Base-by-base conservation (phyloP, 2,888 invertebrate genomes). In the Papilio gigon region DNA sequence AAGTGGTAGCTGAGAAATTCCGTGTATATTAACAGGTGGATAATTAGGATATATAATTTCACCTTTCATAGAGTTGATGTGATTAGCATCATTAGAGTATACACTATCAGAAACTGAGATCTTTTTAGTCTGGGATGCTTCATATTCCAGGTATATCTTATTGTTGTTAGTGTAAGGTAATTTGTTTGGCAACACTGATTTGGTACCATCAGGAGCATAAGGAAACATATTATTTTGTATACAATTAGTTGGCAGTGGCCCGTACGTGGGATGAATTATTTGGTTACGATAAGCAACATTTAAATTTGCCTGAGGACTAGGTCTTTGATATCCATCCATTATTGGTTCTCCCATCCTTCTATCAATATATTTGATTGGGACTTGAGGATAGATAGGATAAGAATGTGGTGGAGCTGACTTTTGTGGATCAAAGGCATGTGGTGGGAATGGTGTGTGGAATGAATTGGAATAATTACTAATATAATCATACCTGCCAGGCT, bases 401-500 rank as follows among this genome's bases (percentile, higher is more conserved):
- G 84, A 81, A 70, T 88, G 88, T 68, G 84, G 74, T 37, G 85
- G 82, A 64, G 85, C 73, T 73, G 86, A 67, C 75, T 89, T 90
- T 70, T 84, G 86, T 69, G 88, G 74, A 66, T 90, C 89, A 87
- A 87, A 90, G 79, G 89, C 89, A 74, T 87, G 86, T 66, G 86
- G 70, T 40, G 84, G 73, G 73, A 83, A 84, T 53, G 85, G 76
- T 67, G 88, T 84, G 75, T 89, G 88, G 75, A 86, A 89, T 74
- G 87, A 80, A 76, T 82, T 87, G 70, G 86, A 72, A 79, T 87
- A 90, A 80, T 89, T 90, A 82, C 77, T 77, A 75, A 88, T 77
- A 84, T 89, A 91, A 72, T 92, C 91, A 89, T 91, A 92, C 88
- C 92, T 89, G 77, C 85, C 71, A 71, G 86, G 90, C 67, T 84